phyloP scores from a whole-genome alignment of 2,113 vertebrate genomes.

The Polyodon spathula region DNA sequence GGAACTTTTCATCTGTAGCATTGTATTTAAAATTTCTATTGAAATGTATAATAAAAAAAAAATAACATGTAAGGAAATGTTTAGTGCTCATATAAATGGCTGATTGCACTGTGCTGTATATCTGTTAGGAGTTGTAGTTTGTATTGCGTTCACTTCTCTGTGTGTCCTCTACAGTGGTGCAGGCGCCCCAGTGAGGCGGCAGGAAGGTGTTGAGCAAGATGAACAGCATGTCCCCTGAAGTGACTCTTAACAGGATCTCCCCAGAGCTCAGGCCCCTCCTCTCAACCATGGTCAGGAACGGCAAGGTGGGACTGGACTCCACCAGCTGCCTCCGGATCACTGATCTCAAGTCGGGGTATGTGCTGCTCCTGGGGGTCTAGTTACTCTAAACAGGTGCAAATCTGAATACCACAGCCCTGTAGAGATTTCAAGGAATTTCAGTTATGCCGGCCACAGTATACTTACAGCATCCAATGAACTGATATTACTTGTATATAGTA shows the following conservation, averaged over 20 bases:
- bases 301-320: slow-evolving; percentile 88
- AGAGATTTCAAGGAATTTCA: too few species aligned
- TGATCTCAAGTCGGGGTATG: slow-evolving; percentile 94
- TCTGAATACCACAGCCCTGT: not conserved
- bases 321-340: slow-evolving; percentile 90
- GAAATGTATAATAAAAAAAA: too few species aligned
- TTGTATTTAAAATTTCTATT: too few species aligned
- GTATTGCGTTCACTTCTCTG: not conserved
- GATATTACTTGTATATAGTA: too few species aligned
- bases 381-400: not conserved
- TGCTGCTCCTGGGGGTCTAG: slow-evolving; percentile 3
- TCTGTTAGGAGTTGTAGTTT: not conserved
- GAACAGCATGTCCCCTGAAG: slow-evolving; percentile 84
- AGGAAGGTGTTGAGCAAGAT: slow-evolving; percentile 26
- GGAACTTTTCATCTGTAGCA: too few species aligned
- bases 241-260: slow-evolving; percentile 86
- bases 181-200: slow-evolving; percentile 15
- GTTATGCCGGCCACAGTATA: too few species aligned
- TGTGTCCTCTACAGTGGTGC: not conserved
- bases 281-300: slow-evolving; percentile 85
- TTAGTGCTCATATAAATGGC: too few species aligned
- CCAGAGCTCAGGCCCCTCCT: slow-evolving; percentile 82
- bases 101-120: too few species aligned
- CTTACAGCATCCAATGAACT: too few species aligned
- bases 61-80: too few species aligned